These are phyloP conservation scores for Coreius guichenoti DNA, from an alignment of 2,797 vertebrate genomes.

Conservation along the genomic window DNA sequence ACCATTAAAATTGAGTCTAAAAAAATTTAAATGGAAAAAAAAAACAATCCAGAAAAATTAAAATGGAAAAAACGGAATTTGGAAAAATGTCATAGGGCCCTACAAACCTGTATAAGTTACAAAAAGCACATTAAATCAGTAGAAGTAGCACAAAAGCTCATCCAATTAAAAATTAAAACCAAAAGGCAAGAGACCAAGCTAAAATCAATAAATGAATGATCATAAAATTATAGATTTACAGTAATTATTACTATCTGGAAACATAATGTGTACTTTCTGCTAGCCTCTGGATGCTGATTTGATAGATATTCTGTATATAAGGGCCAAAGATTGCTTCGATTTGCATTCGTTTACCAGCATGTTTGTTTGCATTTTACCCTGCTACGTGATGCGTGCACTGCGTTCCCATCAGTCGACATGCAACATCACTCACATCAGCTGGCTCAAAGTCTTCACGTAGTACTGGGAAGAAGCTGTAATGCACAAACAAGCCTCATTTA, in stretches of 20 bases:
- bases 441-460: not conserved
- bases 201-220: not conserved
- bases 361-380: not conserved
- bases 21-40: too few species aligned
- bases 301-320: not conserved
- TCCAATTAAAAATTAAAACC: not conserved
- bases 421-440: not conserved
- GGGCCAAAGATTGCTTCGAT: not conserved
- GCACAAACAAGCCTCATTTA: not conserved
- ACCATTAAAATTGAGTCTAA: too few species aligned
- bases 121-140: not conserved
- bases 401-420: not conserved
- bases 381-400: not conserved
- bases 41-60: too few species aligned
- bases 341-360: not conserved
- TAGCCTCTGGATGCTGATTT: slow-evolving; percentile 2
- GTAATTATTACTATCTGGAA: not conserved
- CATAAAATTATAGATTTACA: not conserved
- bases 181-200: not conserved
- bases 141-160: not conserved
- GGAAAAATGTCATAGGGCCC: too few species aligned
- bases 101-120: too few species aligned
- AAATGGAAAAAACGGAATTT: too few species aligned
- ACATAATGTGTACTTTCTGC: not conserved
- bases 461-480: not conserved